Conservation (phyloP, 2,797 vertebrate species). For the Pseudocheirus occidentalis region DNA sequence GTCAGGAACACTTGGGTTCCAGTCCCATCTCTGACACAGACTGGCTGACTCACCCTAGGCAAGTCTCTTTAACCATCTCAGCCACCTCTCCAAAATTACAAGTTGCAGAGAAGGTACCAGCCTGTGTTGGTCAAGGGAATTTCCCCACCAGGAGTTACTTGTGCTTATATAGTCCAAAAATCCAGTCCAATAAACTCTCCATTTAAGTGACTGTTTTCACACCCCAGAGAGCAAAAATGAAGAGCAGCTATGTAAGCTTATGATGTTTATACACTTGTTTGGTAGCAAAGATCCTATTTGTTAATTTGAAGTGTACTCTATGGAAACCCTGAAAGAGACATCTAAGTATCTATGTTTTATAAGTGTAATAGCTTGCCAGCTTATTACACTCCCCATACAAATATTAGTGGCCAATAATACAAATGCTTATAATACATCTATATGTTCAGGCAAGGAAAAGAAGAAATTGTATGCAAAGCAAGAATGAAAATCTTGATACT, state of each 20-base stretch:
- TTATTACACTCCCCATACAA: not conserved
- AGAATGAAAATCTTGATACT: not conserved
- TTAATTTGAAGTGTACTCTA: not conserved
- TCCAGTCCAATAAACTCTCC: not conserved
- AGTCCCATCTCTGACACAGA: not conserved
- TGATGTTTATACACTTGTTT: not conserved
- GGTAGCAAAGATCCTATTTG: not conserved
- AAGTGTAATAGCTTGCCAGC: not conserved
- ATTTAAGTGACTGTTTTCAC: conserved; percentile 18
- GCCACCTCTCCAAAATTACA: not conserved
- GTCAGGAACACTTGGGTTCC: not conserved
- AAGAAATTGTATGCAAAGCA: not conserved
- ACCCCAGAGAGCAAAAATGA: conserved; percentile 16
- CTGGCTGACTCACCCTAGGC: not conserved
- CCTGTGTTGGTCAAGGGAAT: not conserved
- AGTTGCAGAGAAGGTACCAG: not conserved
- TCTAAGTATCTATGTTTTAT: not conserved
- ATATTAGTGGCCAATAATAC: not conserved
- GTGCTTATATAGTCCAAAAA: not conserved
- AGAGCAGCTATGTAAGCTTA: not conserved
- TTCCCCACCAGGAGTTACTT: not conserved
- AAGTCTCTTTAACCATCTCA: not conserved
- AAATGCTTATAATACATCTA: not conserved
- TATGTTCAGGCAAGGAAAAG: not conserved
- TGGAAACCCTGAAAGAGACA: not conserved